Evolutionary conservation across 2,888 invertebrate genomes (phyloP), one percentile per base, ranked within the genome.

Genomic region (Emesis castigata): DNA sequence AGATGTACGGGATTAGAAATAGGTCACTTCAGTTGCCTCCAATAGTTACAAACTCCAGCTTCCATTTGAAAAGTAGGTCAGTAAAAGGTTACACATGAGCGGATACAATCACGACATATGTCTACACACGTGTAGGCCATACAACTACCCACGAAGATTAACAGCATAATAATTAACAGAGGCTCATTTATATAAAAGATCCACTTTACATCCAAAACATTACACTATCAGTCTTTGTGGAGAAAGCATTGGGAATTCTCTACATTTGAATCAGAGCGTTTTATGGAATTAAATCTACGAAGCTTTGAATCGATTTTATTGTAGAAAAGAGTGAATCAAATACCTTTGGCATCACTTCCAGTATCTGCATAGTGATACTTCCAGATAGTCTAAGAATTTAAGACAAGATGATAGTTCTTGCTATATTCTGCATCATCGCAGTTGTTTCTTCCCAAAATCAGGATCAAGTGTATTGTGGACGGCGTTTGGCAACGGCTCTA

Each of bases 381-480:
- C 14, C 14, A 39, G 0, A 39, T 34, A 34, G 2, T 16, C 6
- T 16, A 1, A 48, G n/a, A 34, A 3, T 16, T 2, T 16, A 1
- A 48, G n/a, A 58, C 18, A 22, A 58, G 20, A 61, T 61, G 61
- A 26, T 14, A 5, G 14, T 1, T 61, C n/a, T 61, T 1, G 61
- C n/a, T n/a, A 26, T 61, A 14, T n/a, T 22, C 22, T 61, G 11
- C 14, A n/a, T 61, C 1, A n/a, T 61, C 26, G 26, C 61, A 14
- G 26, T n/a, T 26, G 61, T 26, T 22, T 14, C n/a, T 26, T 22
- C 26, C 22, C 61, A 61, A 26, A 61, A 22, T 4, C 61, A 26
- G 7, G 26, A 61, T 26, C 61, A 61, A 61, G 26, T 61, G 11
- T 61, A 61, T 26, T 61, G 61, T 61, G 61, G 61, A 14, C 61